Percentiles rank a stretch among this genome's conserved stretches.
Evolutionary conservation across 2,797 vertebrate species (phyloP).

Genomic region (Enteromius viviparus): DNA sequence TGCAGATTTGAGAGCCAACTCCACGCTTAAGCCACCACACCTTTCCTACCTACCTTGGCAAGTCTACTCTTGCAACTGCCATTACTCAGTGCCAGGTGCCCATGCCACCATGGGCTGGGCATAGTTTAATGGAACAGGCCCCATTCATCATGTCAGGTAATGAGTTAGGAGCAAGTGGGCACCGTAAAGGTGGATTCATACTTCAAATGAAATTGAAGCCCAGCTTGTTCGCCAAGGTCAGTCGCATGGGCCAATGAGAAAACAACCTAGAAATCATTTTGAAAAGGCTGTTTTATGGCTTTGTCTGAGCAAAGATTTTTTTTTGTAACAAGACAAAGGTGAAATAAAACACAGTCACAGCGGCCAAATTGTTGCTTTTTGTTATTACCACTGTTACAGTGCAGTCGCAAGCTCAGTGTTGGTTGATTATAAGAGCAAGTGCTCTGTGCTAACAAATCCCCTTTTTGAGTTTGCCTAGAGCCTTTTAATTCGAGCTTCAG

Average conservation of each 20-base stretch:
- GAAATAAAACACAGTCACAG: constrained; percentile 34
- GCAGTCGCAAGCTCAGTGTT: background rate
- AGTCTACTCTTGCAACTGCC: constrained; percentile 57
- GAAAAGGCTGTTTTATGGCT: constrained; percentile 29
- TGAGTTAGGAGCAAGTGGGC: constrained; percentile 75
- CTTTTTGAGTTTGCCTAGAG: constrained; percentile 31
- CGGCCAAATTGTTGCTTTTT: background rate
- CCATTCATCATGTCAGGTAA: constrained; percentile 80
- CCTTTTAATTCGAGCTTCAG: constrained; percentile 41
- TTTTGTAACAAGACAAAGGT: constrained; percentile 15
- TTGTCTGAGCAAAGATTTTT: constrained; percentile 6
- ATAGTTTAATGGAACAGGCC: constrained; percentile 73
- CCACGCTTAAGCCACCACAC: constrained; percentile 60
- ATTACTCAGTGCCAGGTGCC: constrained; percentile 72
- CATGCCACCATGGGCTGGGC: constrained; percentile 60
- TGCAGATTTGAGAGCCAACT: constrained; percentile 61
- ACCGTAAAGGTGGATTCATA: constrained; percentile 49
- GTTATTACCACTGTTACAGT: constrained; percentile 2
- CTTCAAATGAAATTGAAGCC: constrained; percentile 32
- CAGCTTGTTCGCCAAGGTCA: constrained; percentile 47
- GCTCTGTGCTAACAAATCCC: constrained; percentile 30
- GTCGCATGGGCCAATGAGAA: constrained; percentile 12
- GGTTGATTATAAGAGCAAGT: constrained; percentile 20
- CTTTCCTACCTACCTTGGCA: constrained; percentile 66
- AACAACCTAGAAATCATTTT: constrained; percentile 42